Conservation (phyloP, 35 echinoderm and acorn worm genomes). For the Apostichopus japonicus region DNA sequence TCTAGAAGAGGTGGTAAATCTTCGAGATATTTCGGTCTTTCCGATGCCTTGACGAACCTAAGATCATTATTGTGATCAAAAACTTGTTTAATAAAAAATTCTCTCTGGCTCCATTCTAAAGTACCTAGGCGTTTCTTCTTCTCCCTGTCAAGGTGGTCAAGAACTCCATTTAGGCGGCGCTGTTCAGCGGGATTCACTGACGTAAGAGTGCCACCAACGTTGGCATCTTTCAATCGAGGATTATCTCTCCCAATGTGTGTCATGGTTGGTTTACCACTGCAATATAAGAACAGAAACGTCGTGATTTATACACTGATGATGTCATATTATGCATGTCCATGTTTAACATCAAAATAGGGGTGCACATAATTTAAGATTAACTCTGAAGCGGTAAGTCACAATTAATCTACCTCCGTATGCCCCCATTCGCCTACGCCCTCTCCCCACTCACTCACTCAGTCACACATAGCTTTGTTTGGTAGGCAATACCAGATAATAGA, state of each 20-base stretch:
- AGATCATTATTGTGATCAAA: constrained; percentile 90
- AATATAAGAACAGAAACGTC: too few relatives aligned
- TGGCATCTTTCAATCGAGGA: constrained; percentile 5
- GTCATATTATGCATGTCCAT: too few relatives aligned
- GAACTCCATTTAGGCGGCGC: constrained; percentile 57
- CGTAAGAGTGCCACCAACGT: neutral
- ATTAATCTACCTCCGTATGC: too few relatives aligned
- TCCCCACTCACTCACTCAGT: too few relatives aligned
- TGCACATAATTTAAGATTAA: too few relatives aligned
- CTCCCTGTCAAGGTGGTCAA: constrained; percentile 70
- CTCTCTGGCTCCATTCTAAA: constrained; percentile 84
- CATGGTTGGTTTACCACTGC: neutral
- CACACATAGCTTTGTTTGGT: too few relatives aligned
- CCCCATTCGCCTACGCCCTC: too few relatives aligned
- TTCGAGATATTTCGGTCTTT: constrained; percentile 69
- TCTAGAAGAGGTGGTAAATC: neutral
- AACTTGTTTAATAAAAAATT: constrained; percentile 93
- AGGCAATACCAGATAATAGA: too few relatives aligned
- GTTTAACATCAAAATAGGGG: too few relatives aligned
- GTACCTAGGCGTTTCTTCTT: constrained; percentile 67
- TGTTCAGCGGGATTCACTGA: constrained; percentile 74
- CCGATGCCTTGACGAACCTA: constrained; percentile 84
- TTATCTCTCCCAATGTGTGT: neutral
- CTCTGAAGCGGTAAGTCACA: too few relatives aligned
- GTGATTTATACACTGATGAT: too few relatives aligned